Evolutionary conservation across 1,140 invertebrate species (phyloP).

Genomic region (Trichomalopsis sarcophagae): DNA sequence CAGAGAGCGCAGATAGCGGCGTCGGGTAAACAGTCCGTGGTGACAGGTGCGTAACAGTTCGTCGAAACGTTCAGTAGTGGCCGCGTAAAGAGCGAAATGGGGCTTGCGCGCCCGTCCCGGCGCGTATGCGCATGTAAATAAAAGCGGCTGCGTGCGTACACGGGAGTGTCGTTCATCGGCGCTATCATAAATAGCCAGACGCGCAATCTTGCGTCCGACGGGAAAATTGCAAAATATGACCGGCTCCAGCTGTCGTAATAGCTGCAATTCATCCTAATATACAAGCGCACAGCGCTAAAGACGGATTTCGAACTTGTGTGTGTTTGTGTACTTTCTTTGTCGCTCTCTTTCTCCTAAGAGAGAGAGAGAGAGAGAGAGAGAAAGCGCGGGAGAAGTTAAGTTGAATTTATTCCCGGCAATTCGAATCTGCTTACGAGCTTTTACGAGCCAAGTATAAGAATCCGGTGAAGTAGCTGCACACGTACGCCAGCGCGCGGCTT

Average conservation of each 20-base stretch:
- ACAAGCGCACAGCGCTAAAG: not conserved
- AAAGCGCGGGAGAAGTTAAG: not conserved
- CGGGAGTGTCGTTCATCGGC: not conserved
- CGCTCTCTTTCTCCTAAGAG: not conserved
- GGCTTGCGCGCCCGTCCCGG: not conserved
- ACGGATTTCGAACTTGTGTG: not conserved
- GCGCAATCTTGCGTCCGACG: slow-evolving; percentile 61
- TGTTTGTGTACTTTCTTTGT: not conserved
- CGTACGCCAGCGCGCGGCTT: not conserved
- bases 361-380: not conserved
- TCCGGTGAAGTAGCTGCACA: not conserved
- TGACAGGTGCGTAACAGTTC: not conserved
- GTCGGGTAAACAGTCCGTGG: not conserved
- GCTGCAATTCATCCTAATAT: slow-evolving; percentile 64
- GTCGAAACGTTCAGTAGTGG: not conserved
- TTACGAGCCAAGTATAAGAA: slow-evolving; percentile 9
- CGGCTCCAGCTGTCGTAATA: slow-evolving; percentile 63
- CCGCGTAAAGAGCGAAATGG: not conserved
- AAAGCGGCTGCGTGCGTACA: not conserved
- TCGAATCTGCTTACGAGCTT: slow-evolving; percentile 3
- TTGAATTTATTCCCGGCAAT: slow-evolving; percentile 24
- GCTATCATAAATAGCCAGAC: slow-evolving; percentile 59
- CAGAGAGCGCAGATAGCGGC: not conserved
- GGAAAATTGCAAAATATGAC: slow-evolving; percentile 65
- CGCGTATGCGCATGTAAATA: not conserved